These are phyloP conservation scores for Ichneumoninae sp. DNA, from an alignment of 2,888 invertebrate genomes.

Conservation along the genomic window DNA sequence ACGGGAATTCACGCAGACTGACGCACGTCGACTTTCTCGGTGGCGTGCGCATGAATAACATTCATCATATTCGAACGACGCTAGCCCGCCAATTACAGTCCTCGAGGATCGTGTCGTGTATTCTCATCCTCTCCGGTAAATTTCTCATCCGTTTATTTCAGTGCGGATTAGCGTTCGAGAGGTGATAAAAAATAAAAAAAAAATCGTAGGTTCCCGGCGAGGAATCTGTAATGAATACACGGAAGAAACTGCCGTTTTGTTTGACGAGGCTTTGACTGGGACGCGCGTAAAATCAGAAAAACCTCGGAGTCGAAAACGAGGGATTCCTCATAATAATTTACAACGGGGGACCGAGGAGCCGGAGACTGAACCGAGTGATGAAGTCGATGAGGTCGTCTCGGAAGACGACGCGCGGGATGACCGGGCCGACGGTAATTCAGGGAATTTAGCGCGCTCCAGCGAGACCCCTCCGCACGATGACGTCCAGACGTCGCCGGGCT, in stretches of 20 bases:
- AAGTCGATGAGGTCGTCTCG: slow-evolving; percentile 32
- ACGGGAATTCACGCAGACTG: background rate
- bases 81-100: background rate
- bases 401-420: slow-evolving; percentile 49
- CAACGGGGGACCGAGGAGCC: slow-evolving; percentile 41
- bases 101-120: background rate
- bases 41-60: background rate
- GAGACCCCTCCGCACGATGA: slow-evolving; percentile 43
- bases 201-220: background rate
- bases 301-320: background rate
- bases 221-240: background rate
- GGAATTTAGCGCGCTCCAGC: slow-evolving; percentile 66
- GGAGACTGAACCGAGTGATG: slow-evolving; percentile 42
- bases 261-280: background rate
- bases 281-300: slow-evolving; percentile 32
- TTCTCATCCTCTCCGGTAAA: background rate
- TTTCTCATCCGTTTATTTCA: background rate
- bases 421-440: slow-evolving; percentile 65
- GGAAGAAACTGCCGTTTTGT: background rate
- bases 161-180: background rate
- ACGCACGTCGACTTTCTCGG: background rate
- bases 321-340: slow-evolving; percentile 52
- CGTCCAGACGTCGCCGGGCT: slow-evolving; percentile 71
- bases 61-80: background rate
- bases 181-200: background rate